Conservation (phyloP, 2,888 invertebrate species). For the Stenichneumon culpator region DNA sequence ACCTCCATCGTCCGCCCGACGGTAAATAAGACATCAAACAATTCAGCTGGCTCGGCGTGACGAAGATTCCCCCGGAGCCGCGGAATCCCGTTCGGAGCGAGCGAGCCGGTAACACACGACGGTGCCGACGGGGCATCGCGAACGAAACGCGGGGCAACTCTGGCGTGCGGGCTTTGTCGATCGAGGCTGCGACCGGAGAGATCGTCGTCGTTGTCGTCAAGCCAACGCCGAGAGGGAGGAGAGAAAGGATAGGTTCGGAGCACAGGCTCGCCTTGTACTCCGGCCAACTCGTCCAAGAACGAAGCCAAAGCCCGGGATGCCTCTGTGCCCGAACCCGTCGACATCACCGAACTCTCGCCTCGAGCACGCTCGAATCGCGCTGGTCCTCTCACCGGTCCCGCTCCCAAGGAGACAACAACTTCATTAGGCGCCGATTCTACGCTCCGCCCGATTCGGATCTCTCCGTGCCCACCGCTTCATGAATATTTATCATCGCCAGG, state of each 20-base stretch:
- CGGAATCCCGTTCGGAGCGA: slow-evolving; percentile 70
- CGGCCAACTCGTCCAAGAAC: slow-evolving; percentile 54
- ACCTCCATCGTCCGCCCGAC: slow-evolving; percentile 53
- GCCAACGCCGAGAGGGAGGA: slow-evolving; percentile 67
- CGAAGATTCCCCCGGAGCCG: slow-evolving; percentile 54
- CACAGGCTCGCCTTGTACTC: slow-evolving; percentile 44
- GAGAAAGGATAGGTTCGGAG: slow-evolving; percentile 53
- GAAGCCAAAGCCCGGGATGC: slow-evolving; percentile 48
- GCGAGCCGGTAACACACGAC: slow-evolving; percentile 63
- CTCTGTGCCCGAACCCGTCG: slow-evolving; percentile 54
- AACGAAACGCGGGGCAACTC: not conserved
- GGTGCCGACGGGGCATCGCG: not conserved
- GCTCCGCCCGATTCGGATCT: slow-evolving; percentile 39
- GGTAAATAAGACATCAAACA: slow-evolving; percentile 84
- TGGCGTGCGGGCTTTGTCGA: slow-evolving; percentile 51
- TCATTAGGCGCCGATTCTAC: slow-evolving; percentile 80
- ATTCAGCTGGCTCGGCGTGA: slow-evolving; percentile 74
- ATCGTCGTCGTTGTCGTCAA: slow-evolving; percentile 48
- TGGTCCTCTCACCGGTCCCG: slow-evolving; percentile 46
- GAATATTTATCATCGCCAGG: slow-evolving; percentile 80
- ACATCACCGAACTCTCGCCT: slow-evolving; percentile 64
- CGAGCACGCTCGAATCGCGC: slow-evolving; percentile 19
- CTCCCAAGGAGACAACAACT: slow-evolving; percentile 83
- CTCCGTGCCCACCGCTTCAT: slow-evolving; percentile 74
- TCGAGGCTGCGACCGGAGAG: slow-evolving; percentile 39